Evolutionary conservation across 2,113 vertebrate species (phyloP).

Genomic region (Cyprinus carpio): DNA sequence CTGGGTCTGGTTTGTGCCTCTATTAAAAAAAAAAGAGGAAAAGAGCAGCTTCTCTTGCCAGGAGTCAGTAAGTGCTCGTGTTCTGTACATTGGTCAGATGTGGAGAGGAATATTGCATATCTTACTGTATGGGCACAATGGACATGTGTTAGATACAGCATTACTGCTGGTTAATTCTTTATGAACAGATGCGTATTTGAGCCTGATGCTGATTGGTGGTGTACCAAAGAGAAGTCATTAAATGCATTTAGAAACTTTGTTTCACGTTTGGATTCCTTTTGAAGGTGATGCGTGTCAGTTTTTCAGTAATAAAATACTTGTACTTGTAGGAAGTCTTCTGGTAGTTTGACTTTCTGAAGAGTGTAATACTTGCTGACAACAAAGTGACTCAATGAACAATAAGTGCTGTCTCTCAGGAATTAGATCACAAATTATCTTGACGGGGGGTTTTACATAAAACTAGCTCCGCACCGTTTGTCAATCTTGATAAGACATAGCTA

Average conservation of each 20-base stretch:
- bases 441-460: neutral
- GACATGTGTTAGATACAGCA: neutral
- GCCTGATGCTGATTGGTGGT: neutral
- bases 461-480: neutral
- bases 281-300: neutral
- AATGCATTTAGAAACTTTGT: neutral
- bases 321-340: neutral
- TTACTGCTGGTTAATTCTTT: neutral
- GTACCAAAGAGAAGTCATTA: neutral
- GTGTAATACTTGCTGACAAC: neutral
- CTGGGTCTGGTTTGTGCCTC: constrained; percentile 56
- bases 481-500: neutral
- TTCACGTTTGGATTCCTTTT: neutral
- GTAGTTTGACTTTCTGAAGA: neutral
- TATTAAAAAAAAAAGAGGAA: constrained; percentile 25
- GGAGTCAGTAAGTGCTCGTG: constrained; percentile 53
- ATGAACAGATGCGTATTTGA: neutral
- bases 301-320: neutral
- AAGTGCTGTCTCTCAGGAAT: no score
- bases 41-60: constrained; percentile 46
- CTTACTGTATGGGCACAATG: neutral
- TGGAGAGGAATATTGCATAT: constrained; percentile 32
- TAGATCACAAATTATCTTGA: no score
- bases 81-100: constrained; percentile 48
- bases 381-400: neutral